phyloP scores from a whole-genome alignment of 2,797 vertebrate genomes.

The Lycodopsis pacificus region DNA sequence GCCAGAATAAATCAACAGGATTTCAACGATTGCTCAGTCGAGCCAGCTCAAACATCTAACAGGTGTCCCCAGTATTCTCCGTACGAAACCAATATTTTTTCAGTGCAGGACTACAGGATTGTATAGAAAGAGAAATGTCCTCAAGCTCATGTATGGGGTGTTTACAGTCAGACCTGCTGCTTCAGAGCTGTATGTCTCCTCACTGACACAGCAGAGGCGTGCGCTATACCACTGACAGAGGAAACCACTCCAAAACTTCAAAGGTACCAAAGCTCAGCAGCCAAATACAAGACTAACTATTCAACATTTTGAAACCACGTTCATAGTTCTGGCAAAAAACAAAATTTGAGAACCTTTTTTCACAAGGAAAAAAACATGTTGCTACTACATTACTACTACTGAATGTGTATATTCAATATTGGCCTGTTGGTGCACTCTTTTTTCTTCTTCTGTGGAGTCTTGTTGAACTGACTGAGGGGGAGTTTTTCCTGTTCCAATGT shows the following conservation, averaged over 20 bases:
- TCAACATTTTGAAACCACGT: neutral
- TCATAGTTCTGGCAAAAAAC: neutral
- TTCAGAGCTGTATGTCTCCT: constrained; percentile 42
- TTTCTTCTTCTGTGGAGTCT: neutral
- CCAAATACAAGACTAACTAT: constrained; percentile 19
- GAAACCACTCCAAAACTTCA: constrained; percentile 71
- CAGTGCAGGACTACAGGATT: neutral
- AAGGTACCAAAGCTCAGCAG: constrained; percentile 62
- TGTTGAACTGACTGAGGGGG: neutral
- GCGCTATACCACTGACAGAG: constrained; percentile 38
- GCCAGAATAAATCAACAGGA: neutral
- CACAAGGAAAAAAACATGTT: neutral
- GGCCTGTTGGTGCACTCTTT: neutral
- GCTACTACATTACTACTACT: neutral
- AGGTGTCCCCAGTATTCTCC: neutral
- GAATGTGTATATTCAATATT: neutral
- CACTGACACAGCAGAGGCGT: constrained; percentile 46
- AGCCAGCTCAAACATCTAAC: neutral
- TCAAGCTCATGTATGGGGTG: constrained; percentile 20
- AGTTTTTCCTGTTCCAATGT: no score
- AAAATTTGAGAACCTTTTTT: neutral
- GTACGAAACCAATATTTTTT: neutral
- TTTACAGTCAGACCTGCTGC: constrained; percentile 43
- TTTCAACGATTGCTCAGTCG: no score
- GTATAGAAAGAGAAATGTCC: neutral